Base-by-base conservation (phyloP, 2,888 invertebrate genomes). In the Antheraea assamensis region DNA sequence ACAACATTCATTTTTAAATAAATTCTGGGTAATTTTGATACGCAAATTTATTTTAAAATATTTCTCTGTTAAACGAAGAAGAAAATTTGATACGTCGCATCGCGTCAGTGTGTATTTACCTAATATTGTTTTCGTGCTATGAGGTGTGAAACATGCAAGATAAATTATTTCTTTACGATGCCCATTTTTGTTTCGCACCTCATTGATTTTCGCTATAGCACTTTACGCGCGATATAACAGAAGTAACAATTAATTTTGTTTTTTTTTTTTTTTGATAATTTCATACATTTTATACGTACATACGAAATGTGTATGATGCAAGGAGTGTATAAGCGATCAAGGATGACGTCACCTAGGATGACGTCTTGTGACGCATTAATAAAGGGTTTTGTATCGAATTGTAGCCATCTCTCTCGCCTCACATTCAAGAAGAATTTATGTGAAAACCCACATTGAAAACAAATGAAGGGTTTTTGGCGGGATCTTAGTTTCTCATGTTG, bases 131-230 rank as follows among this genome's bases (percentile, higher is more conserved):
- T 27, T 61, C 24, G 27, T 19, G 24, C 58, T 27, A 61, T 61
- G 58, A 61, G 27, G 27, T 61, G 58, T 61, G 58, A 61, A 61
- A 27, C 58, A 61, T 61, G 24, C 27, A 27, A 61, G 58, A 61
- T 61, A 61, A 61, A 61, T 61, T 61, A 27, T 61, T 61, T 61
- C 58, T 27, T 61, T 61, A 61, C 27, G 58, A 27, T 61, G 58
- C 58, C 27, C 58, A 61, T 61, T 61, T 27, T 15, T 61, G 24
- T 61, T 61, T 61, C 58, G 58, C 27, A 61, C 24, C 15, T 61
- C 58, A 61, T 61, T 61, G 58, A 27, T 27, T 61, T 27, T 61
- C 10, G 58, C 4, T 27, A 61, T n/a, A 55, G 55, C 55, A 61
- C 27, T 61, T 58, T 27, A 61, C 58, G 27, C 58, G 24, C 27